Evolutionary conservation across 2,113 vertebrate genomes (phyloP), one percentile per base, ranked within the genome.

Genomic region (Turnix velox): DNA sequence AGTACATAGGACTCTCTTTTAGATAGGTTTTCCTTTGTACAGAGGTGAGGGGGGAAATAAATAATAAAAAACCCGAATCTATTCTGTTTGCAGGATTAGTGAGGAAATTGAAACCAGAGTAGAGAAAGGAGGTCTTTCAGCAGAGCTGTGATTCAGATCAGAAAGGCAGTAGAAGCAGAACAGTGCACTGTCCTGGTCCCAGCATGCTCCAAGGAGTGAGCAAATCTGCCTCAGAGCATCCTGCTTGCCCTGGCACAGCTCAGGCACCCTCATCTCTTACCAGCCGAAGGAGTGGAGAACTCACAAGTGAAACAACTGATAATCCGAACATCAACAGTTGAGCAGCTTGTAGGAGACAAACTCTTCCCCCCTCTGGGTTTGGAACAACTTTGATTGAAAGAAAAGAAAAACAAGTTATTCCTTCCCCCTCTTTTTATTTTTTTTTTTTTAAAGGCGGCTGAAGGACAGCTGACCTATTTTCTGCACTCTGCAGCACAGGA

Each of bases 401-500:
- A 45, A 81, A 92, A 94, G 35, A 59, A 84, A 65, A 66, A 4
- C n/a, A 78, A 68, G 37, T 87, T 67, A 48, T 79, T 65, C 57
- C 27, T 46, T 27, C 42, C 7, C 24, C 5, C 7, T 12, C 2
- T 3, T 4, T 7, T 5, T 9, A 18, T 18, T 28, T 33, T 20
- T 43, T 22, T 31, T 12, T 63, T 74, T 59, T 27, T 20, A n/a
- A 71, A 84, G 81, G 77, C 68, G 65, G 73, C 51, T 92, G 73
- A 84, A 87, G 78, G 78, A 78, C 71, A 78, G 81, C 58, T 94
- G 95, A 95, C 93, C 95, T 91, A 85, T 92, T 94, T 95, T 94
- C 74, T 27, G 54, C 72, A 74, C 65, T 84, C 81, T 42, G 40
- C 37, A 57, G 52, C 8, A 57, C 37, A 72, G 71, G 66, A 85